Evolutionary conservation across 2,888 invertebrate species (phyloP), one percentile per base, ranked within the genome.

Genomic region (Coenonympha arcania): DNA sequence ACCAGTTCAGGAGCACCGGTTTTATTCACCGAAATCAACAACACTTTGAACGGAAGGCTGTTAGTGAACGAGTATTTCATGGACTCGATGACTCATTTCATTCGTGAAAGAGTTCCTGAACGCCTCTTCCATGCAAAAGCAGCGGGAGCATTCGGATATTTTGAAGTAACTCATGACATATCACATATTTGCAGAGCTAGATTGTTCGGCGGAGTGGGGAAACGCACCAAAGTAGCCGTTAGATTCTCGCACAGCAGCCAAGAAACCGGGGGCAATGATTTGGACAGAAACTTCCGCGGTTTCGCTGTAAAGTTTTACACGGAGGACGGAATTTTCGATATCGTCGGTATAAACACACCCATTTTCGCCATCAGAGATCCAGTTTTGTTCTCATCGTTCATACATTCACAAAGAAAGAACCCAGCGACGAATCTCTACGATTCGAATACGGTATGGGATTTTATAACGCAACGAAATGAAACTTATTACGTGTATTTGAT

Each of bases 61-160:
- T 76, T 96, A 4, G 93, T 95, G 72, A 97, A 97, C 76, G 89
- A 90, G 56, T 89, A 90, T 40, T 91, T 90, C 58, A 68, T 94
- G 54, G 93, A 94, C 61, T 91, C 92, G 64, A 74, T 93, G 52
- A 87, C 92, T 0, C 92, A 95, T 69, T 94, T 96, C 62, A 90
- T 91, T 65, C 87, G 95, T 13, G 97, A 98, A 76, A 89, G 96
- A 48, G 96, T 97, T 61, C 96, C 97, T 0, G 96, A 97, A 73
- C 89, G 97, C 55, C 92, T 96, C 0, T 95, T 95, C 1, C 96
- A 96, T 71, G 96, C 97, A 0, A 97, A 97, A 78, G 97, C 96
- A 51, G 94, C 92, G 28, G 95, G 93, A n/a, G 94, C 94, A 2
- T 94, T 93, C 71, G 94, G 92, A 0, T 92, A 93, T 65, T 94